Base-by-base conservation (phyloP, 1,140 invertebrate species). In the Camponotus pennsylvanicus region DNA sequence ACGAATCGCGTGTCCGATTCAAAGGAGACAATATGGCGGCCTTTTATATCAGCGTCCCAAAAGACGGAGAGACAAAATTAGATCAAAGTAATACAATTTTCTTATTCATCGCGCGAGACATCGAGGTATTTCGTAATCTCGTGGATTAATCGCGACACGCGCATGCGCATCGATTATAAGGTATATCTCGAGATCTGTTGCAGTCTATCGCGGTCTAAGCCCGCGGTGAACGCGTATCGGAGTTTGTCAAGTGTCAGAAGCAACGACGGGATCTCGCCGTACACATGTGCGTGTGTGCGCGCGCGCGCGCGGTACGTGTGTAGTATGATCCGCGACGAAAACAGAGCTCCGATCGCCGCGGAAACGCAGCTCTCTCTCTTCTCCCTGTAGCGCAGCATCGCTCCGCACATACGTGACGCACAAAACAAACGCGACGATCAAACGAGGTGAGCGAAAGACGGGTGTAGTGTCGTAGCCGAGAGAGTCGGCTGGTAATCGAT, bases 401-500 rank as follows among this genome's bases (percentile, higher is more conserved):
- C 15, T 15, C 37, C 69, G 67, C 27, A 27, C 27, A 27, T 45
- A 40, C 40, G 79, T 70, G 63, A 71, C 55, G 69, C 32, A 57
- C 67, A 37, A 82, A 73, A 83, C n/a, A 83, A 59, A 71, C 27
- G 34, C 15, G 6, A n/a, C 21, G 15, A 45, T 55, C 34, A 40
- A 45, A 42, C 49, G 15, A 15, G n/a, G 7, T 13, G 18, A 32
- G 34, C n/a, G n/a, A 40, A 45, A 73, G n/a, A 73, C 63, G n/a
- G 8, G 61, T 27, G 27, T 18, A 9, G 49, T n/a, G 78, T 57
- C 49, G 49, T 6, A 71, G 52, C 13, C 55, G 79, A 27, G 67
- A 45, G 40, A 59, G 40, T 82, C 55, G 27, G 40, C 18, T 42
- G n/a, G 55, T 27, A 61, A 83, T 83, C 79, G 69, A 83, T 83